Evolutionary conservation across 2,797 vertebrate genomes (phyloP).

Genomic region (Varecia variegata): DNA sequence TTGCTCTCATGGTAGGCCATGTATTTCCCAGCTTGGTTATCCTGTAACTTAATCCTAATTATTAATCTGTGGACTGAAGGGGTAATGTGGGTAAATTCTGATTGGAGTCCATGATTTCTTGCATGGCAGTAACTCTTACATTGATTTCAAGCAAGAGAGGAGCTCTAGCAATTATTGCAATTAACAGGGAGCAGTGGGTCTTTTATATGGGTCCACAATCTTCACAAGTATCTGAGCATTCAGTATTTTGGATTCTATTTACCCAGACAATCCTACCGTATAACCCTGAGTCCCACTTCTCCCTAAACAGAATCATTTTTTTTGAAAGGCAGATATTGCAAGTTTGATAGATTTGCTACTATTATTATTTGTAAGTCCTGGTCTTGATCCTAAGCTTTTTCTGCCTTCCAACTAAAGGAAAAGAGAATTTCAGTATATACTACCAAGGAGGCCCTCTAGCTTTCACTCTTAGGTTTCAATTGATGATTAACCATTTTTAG

Average conservation of each 20-base stretch:
- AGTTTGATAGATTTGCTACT: neutral
- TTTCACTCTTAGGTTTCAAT: neutral
- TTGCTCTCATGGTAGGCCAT: neutral
- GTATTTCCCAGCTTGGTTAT: neutral
- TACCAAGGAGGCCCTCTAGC: neutral
- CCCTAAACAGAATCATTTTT: neutral
- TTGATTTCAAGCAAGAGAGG: neutral
- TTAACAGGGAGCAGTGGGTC: neutral
- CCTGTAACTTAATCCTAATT: neutral
- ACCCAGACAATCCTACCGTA: neutral
- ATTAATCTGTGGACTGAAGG: neutral
- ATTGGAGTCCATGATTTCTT: neutral
- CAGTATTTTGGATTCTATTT: neutral
- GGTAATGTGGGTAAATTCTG: neutral
- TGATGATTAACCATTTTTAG: neutral
- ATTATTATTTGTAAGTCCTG: neutral
- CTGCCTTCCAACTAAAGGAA: neutral
- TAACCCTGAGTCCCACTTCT: neutral
- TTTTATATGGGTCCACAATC: neutral
- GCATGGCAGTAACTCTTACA: neutral
- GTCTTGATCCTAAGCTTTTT: neutral
- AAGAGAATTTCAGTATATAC: neutral
- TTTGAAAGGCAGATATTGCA: neutral
- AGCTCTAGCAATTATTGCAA: neutral
- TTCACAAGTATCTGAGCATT: neutral